Conservation (phyloP, 2,888 invertebrate species). For the Limnephilus auricula region DNA sequence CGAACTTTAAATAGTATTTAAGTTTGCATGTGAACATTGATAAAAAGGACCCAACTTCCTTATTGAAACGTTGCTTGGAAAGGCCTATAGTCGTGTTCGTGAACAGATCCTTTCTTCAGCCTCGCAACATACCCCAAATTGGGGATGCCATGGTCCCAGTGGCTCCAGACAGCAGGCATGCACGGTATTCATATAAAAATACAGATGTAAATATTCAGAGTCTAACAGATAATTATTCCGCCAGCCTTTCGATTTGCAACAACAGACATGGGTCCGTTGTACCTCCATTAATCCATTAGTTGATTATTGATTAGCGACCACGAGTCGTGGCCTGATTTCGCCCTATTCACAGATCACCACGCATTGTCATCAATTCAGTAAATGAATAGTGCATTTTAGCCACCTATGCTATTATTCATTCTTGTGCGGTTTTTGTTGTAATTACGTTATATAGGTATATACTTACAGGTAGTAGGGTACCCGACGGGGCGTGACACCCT, state of each 20-base stretch:
- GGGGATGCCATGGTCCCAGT: no score
- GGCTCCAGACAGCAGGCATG: no score
- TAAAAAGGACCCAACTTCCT: no score
- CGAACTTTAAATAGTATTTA: no score
- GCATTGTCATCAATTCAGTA: slow-evolving; percentile 9
- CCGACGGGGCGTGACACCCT: no score
- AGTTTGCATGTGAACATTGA: no score
- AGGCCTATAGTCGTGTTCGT: no score
- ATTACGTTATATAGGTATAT: neutral
- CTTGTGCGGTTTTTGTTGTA: slow-evolving; percentile 15
- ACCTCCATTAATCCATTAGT: neutral
- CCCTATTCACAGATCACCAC: neutral
- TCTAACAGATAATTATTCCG: neutral
- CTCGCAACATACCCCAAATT: no score
- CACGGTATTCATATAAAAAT: no score
- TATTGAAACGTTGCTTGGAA: no score
- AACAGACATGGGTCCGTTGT: neutral
- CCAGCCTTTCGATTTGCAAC: neutral
- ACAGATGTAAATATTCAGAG: neutral
- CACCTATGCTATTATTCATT: slow-evolving; percentile 20
- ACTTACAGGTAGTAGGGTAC: no score
- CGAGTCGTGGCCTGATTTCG: neutral
- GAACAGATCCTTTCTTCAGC: no score
- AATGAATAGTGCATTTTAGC: slow-evolving; percentile 22
- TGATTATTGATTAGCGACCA: neutral